Conservation (phyloP, 2,113 vertebrate species). For the Ancistrus triradiatus region DNA sequence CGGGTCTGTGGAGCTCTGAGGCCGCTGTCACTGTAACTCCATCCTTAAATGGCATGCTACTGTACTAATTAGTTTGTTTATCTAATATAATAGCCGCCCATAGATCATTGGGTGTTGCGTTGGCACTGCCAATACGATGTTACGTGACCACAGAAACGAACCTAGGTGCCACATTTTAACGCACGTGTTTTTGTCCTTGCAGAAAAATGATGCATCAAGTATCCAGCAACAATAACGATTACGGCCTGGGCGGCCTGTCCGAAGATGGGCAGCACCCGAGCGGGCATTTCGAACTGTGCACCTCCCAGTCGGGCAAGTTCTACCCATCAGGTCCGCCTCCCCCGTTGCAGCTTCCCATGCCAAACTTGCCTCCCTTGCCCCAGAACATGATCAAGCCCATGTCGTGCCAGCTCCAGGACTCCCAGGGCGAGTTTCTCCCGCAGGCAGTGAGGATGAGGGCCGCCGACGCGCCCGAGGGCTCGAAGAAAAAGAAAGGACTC, state of each 20-base stretch:
- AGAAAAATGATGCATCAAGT: conserved; percentile 98
- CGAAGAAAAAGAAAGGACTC: conserved; percentile 93
- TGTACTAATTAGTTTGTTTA: too few species aligned
- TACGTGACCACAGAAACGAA: too few species aligned
- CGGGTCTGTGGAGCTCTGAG: too few species aligned
- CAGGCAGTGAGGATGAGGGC: conserved; percentile 75
- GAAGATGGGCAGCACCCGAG: conserved; percentile 84
- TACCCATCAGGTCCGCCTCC: conserved; percentile 77
- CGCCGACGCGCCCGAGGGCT: conserved; percentile 79
- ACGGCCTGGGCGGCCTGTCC: conserved; percentile 82
- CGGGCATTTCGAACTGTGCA: conserved; percentile 88
- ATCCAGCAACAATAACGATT: conserved; percentile 81
- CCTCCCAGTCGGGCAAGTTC: conserved; percentile 85
- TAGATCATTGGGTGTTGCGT: too few species aligned
- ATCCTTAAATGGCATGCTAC: too few species aligned
- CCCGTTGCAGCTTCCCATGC: conserved; percentile 67
- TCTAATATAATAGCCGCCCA: too few species aligned
- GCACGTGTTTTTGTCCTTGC: conserved; percentile 56
- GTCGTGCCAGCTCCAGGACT: conserved; percentile 84
- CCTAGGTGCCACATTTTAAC: too few species aligned
- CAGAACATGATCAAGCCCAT: conserved; percentile 84
- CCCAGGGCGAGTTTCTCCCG: conserved; percentile 78
- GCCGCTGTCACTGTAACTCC: too few species aligned
- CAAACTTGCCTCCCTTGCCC: conserved; percentile 67
- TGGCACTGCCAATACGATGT: too few species aligned